Conservation (phyloP, 2,113 vertebrate species). For the Prunella fulvescens region DNA sequence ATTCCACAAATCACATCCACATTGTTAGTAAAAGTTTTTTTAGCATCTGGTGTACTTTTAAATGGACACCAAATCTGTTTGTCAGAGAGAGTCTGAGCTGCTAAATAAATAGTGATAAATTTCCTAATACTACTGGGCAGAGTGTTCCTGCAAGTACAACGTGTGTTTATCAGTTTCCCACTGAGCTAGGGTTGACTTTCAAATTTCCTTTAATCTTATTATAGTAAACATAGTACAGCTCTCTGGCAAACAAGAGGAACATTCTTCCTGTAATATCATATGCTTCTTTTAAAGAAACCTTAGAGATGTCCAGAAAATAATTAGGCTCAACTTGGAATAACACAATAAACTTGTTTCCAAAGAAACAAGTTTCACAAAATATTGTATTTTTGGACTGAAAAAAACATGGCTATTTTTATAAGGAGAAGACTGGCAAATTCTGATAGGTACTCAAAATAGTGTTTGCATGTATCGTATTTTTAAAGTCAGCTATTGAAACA, state of each 20-base stretch:
- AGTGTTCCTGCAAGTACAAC: not conserved
- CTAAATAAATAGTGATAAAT: slow-evolving; percentile 36
- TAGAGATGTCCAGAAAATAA: slow-evolving; percentile 52
- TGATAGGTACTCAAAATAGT: not conserved
- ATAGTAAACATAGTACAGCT: slow-evolving; percentile 59
- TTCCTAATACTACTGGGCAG: not conserved
- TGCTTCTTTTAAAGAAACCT: slow-evolving; percentile 54
- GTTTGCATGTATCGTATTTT: not conserved
- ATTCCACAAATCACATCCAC: not conserved
- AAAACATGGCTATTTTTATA: not conserved
- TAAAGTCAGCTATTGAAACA: not conserved
- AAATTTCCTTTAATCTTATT: slow-evolving; percentile 39
- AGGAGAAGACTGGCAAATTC: not conserved
- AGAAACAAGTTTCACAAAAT: slow-evolving; percentile 38
- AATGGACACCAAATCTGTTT: slow-evolving; percentile 18
- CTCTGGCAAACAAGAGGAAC: slow-evolving; percentile 61
- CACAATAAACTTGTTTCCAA: slow-evolving; percentile 30
- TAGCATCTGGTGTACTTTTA: not conserved
- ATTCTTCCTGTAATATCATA: slow-evolving; percentile 61
- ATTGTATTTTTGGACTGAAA: slow-evolving; percentile 6
- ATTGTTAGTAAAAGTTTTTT: not conserved
- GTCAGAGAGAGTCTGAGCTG: not conserved
- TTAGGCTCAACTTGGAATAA: slow-evolving; percentile 40
- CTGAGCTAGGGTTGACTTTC: slow-evolving; percentile 4
- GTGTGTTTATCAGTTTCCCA: slow-evolving; percentile 39